Evolutionary conservation across 2,888 invertebrate genomes (phyloP), one percentile per base, ranked within the genome.

Genomic region (Leucophenga maculata): DNA sequence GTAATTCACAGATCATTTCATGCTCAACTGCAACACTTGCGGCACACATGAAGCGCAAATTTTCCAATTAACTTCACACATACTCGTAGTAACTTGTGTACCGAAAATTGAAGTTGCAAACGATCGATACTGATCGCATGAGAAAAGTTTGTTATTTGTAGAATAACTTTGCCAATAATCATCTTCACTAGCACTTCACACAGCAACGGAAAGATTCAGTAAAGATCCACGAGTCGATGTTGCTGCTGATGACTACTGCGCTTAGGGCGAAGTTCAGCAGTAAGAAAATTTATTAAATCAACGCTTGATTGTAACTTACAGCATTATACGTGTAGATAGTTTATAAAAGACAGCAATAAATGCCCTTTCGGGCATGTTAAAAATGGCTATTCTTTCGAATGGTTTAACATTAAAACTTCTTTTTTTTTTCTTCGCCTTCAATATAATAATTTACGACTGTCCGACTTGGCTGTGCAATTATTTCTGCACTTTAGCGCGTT

Each of bases 401-500:
- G 16, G 44, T 20, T 44, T 18, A 11, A 22, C 22, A n/a, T n/a
- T n/a, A n/a, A n/a, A n/a, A n/a, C n/a, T n/a, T n/a, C n/a, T n/a
- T 26, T 18, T 59, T 59, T 22, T 59, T 26, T 44, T 55, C 65
- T 65, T 75, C 65, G 72, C n/a, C n/a, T n/a, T n/a, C n/a, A 77
- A 79, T 78, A 79, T 82, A 75, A 81, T 82, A 81, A 81, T 83
- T 81, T 80, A 78, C 82, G 73, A 75, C 71, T 75, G 8, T 64
- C 14, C 16, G n/a, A 20, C 16, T 16, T 64, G 46, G 13, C 46
- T 57, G 26, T 59, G 67, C 26, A 46, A 57, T 67, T 46, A 67
- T 67, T 54, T 54, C 54, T 65, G 54, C 65, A 18, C 65, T 60
- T 48, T 68, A 60, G 26, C 48, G 69, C 75, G 70, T 75, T 79